phyloP scores from a whole-genome alignment of 2,888 invertebrate species.

The Heteromyza rotundicornis region DNA sequence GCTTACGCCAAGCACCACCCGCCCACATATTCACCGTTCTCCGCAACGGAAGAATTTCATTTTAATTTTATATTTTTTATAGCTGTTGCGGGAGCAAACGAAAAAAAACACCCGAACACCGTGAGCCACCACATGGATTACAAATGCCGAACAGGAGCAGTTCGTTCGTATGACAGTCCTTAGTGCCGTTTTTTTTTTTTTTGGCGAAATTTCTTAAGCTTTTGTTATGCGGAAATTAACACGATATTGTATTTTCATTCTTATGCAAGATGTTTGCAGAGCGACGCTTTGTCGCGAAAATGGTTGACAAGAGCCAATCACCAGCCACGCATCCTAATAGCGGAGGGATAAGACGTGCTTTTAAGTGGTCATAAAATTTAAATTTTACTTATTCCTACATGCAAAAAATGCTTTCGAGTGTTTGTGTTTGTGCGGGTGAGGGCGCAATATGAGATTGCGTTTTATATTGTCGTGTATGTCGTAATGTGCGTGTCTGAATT shows the following conservation, averaged over 20 bases:
- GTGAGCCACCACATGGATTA: neutral
- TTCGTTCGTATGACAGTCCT: neutral
- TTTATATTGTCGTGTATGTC: neutral
- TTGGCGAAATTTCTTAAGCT: slow-evolving; percentile 1
- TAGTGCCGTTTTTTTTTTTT: slow-evolving; percentile 4
- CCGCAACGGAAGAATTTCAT: slow-evolving; percentile 20
- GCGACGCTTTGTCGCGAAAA: neutral
- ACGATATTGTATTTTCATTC: slow-evolving; percentile 19
- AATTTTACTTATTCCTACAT: slow-evolving; percentile 11
- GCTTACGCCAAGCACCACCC: too few species aligned
- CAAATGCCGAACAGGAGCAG: neutral
- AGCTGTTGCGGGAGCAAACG: slow-evolving; percentile 12
- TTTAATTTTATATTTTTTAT: slow-evolving; percentile 24
- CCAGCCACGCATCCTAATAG: neutral
- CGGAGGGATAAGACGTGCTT: slow-evolving; percentile 12
- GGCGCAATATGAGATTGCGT: neutral
- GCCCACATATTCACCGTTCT: neutral
- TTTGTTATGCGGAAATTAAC: slow-evolving; percentile 26
- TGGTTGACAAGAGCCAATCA: slow-evolving; percentile 8
- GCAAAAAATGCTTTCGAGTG: neutral
- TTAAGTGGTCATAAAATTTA: slow-evolving; percentile 22
- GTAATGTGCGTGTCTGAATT: neutral
- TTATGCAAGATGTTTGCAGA: neutral
- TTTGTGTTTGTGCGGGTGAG: neutral
- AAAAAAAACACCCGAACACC: neutral